phyloP scores from a whole-genome alignment of 2,888 invertebrate genomes.

The Sylvicola cinctus region DNA sequence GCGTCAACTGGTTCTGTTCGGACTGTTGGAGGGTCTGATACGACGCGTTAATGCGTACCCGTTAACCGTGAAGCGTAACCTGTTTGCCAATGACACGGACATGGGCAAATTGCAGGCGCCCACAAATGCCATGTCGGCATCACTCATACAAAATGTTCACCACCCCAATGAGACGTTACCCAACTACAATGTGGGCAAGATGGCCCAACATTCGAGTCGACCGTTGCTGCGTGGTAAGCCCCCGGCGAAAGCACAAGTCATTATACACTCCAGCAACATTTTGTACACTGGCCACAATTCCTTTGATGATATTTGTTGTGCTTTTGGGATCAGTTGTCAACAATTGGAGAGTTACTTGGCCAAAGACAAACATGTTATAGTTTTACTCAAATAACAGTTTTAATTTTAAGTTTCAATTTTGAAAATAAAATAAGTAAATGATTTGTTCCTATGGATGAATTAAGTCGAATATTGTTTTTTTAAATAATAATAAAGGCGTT shows the following conservation, averaged over 20 bases:
- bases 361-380: slow-evolving; percentile 49
- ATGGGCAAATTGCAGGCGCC: slow-evolving; percentile 1
- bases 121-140: neutral
- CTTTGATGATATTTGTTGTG: slow-evolving; percentile 70
- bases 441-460: too few relatives aligned
- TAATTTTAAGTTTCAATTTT: too few relatives aligned
- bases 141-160: neutral
- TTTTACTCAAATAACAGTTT: slow-evolving; percentile 43
- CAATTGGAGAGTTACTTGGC: slow-evolving; percentile 60
- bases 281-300: slow-evolving; percentile 32
- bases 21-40: slow-evolving; percentile 66
- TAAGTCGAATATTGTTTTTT: too few relatives aligned
- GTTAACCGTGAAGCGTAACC: slow-evolving; percentile 24
- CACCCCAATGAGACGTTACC: neutral
- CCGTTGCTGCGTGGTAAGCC: slow-evolving; percentile 8
- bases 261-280: slow-evolving; percentile 15
- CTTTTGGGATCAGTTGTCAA: slow-evolving; percentile 43
- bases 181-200: neutral
- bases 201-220: slow-evolving; percentile 6
- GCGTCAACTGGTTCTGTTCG: slow-evolving; percentile 68
- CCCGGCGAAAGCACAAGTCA: slow-evolving; percentile 29
- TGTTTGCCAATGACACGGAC: slow-evolving; percentile 9
- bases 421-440: too few relatives aligned
- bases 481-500: too few relatives aligned
- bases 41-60: slow-evolving; percentile 53